Evolutionary conservation across 2,797 vertebrate species (phyloP).

Genomic region (Peromyscus melanophrys): DNA sequence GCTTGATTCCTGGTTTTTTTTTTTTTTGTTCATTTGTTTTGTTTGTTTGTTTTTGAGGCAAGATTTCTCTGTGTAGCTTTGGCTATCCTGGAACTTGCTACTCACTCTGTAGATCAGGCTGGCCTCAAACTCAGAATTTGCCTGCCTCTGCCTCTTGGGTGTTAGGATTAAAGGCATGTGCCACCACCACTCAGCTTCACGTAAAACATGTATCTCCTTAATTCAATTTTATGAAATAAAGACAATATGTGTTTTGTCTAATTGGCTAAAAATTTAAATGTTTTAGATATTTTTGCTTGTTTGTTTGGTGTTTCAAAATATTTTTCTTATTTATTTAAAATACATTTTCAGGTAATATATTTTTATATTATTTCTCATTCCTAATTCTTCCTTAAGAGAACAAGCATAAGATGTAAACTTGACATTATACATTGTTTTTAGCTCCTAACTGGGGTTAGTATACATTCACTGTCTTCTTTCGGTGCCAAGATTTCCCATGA

Average conservation of each 20-base stretch:
- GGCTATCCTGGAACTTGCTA: not conserved
- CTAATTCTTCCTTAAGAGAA: not conserved
- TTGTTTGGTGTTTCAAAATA: not conserved
- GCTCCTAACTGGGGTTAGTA: not conserved
- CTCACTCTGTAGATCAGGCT: not conserved
- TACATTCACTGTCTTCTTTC: not conserved
- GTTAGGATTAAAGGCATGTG: not conserved
- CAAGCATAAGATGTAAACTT: not conserved
- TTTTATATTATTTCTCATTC: not conserved
- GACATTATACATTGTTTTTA: not conserved
- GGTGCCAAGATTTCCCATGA: not conserved
- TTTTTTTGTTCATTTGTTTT: not conserved
- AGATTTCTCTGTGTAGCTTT: not conserved
- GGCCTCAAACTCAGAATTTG: not conserved
- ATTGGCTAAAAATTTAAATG: not conserved
- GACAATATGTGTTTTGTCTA: not conserved
- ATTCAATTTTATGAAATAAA: not conserved
- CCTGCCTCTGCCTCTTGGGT: not conserved
- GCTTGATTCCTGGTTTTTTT: not conserved
- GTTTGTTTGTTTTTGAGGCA: not conserved
- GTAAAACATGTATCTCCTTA: not conserved
- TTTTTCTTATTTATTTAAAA: not conserved
- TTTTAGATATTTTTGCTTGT: not conserved
- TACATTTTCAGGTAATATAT: not conserved
- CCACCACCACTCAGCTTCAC: not conserved